Evolutionary conservation across 1,140 invertebrate genomes (phyloP), one percentile per base, ranked within the genome.

Genomic region (Elysia chlorotica): DNA sequence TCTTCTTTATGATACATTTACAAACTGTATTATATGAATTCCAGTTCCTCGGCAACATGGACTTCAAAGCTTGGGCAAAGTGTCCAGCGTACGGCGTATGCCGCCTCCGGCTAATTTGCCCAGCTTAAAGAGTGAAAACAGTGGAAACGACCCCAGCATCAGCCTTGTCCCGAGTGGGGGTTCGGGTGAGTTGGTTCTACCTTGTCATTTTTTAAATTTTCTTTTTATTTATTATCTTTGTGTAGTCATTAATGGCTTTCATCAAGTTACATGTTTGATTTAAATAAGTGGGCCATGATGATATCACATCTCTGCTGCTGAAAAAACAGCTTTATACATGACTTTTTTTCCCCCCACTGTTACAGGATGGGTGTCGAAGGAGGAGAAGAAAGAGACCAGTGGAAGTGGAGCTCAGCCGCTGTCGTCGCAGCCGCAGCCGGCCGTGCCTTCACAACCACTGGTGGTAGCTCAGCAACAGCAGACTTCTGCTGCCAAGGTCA

Each of bases 11-110:
- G 56, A 33, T 63, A 2, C 4, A n/a, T n/a, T 65, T 48, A n/a
- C n/a, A 21, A 35, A 35, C 31, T n/a, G n/a, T n/a, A n/a, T n/a
- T n/a, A n/a, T n/a, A n/a, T n/a, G n/a, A n/a, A 33, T 76, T 76
- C 38, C 71, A 88, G 95, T 93, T 89, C 92, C 94, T 91, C 93
- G 94, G 88, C 96, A 97, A 94, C 95, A 97, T 97, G 96, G 96
- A 91, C 95, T 98, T 92, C 96, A 97, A 94, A 95, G 92, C 90
- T 92, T 98, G 92, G 96, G 96, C 90, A 98, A 97, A 93, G 95
- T 98, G 89, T 95, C 94, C 87, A 94, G 92, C 88, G 93, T 94
- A 88, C 93, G 96, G 89, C 93, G 96, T 88, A 89, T 90, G 86
- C 89, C 89, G 74, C 94, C 95, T 89, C 96, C 96, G 89, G 95